Percentiles rank a stretch among this genome's conserved stretches.
These are phyloP conservation scores for Actenoides hombroni DNA, from an alignment of 2,113 vertebrate genomes.

Conservation along the genomic window DNA sequence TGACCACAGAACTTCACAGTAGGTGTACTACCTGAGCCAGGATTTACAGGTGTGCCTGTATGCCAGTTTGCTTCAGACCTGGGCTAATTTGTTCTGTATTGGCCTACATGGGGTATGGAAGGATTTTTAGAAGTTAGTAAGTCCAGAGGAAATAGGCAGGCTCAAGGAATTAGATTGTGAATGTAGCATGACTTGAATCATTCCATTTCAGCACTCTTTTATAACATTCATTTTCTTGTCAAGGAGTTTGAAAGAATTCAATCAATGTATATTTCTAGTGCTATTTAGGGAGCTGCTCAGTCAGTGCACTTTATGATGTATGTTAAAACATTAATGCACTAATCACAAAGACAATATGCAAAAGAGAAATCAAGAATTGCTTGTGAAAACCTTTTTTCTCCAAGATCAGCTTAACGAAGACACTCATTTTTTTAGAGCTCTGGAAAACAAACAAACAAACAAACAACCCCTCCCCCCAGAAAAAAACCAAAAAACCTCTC, in stretches of 20 bases:
- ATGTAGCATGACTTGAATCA: neutral
- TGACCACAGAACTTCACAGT: neutral
- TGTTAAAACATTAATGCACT: neutral
- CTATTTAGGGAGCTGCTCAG: neutral
- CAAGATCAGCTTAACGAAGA: neutral
- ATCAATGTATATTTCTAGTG: neutral
- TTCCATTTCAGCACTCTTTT: constrained; percentile 8
- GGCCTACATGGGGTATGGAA: neutral
- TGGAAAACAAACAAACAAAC: neutral
- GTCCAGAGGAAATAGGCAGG: neutral
- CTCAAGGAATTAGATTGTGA: neutral
- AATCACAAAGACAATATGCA: neutral
- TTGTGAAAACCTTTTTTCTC: neutral
- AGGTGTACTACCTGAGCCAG: neutral
- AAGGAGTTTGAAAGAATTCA: neutral
- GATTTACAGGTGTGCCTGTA: constrained; percentile 21
- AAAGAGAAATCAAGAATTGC: neutral
- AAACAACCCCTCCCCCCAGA: too few species aligned
- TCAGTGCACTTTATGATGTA: neutral
- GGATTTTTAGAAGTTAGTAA: neutral
- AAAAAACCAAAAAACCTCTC: too few species aligned
- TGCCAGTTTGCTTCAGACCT: neutral
- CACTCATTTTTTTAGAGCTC: neutral
- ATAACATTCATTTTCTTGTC: neutral
- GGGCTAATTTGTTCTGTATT: neutral